Base-by-base conservation (phyloP, 2,888 invertebrate species). In the Ophraella communa region DNA sequence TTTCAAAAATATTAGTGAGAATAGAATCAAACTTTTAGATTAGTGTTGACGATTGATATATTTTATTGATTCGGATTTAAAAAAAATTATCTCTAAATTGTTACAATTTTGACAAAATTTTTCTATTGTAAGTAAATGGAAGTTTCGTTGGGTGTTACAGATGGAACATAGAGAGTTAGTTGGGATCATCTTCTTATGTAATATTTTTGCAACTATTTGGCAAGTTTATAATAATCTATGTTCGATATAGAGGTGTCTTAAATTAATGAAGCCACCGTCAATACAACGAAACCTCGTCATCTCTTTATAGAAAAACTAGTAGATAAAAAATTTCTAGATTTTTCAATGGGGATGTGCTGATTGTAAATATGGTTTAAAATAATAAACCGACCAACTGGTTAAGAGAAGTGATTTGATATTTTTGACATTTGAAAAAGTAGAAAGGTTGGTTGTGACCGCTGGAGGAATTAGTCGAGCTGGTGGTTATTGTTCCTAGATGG, bases 1-100 rank as follows among this genome's bases (percentile, higher is more conserved):
- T 49, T 60, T 53, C 54, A 51, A 51, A 51, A 49, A 51, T 53
- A 62, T 62, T 70, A 70, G 70, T 70, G 70, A 70, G 68, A 70
- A 53, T 68, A 66, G 68, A 70, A 70, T 70, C 70, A 70, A 70
- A 70, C 64, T 56, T 67, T 70, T 70, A 66, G 64, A 66, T 65
- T 70, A 68, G 65, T 68, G 68, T 66, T 70, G 59, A 68, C 30
- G 54, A 64, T 66, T 66, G 63, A 70, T 64, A 70, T 66, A 70
- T 69, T 69, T 69, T 67, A 67, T 67, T 55, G 61, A 61, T 67
- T 60, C 65, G 65, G 58, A 58, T n/a, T n/a, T n/a, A 30, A 30
- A 21, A 57, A 52, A 65, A 68, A 65, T 62, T 66, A 62, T 58
- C 30, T 67, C 64, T 58, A 67, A 64, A 67, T 67, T 65, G 65